Percentiles rank a stretch among this genome's conserved stretches.
Conservation (phyloP, 2,113 vertebrate genomes). For the Brachyistius frenatus region DNA sequence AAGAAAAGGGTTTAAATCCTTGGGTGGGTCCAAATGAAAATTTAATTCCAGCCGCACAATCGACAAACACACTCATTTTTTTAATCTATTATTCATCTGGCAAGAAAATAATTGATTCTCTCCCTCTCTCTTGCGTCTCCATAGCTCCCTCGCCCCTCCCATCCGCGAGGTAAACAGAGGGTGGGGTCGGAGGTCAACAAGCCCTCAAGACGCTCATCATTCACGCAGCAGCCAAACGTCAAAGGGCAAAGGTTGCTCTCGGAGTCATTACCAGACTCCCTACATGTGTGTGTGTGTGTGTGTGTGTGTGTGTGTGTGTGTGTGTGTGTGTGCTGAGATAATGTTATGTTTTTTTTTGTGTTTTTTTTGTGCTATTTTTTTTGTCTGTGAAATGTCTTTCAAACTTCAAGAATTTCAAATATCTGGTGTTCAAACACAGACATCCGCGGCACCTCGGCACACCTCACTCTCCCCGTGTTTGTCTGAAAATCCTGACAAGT, state of each 20-base stretch:
- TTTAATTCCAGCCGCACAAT: constrained; percentile 16
- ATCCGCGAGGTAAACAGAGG: constrained; percentile 65
- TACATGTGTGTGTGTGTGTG: constrained; percentile 13
- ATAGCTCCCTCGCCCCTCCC: constrained; percentile 23
- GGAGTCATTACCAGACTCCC: constrained; percentile 62
- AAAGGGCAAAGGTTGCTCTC: constrained; percentile 63
- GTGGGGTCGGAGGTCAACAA: constrained; percentile 66
- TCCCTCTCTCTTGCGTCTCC: background rate
- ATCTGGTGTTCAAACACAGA: constrained; percentile 16
- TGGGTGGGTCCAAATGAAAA: constrained; percentile 34
- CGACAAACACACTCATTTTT: constrained; percentile 35
- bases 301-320: background rate
- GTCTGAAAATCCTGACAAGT: constrained; percentile 57
- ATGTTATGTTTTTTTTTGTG: too few relatives aligned
- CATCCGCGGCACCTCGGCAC: background rate
- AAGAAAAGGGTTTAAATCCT: background rate
- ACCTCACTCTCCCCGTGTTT: constrained; percentile 29
- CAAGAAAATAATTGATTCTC: constrained; percentile 49
- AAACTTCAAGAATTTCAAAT: constrained; percentile 35
- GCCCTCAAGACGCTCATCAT: constrained; percentile 74
- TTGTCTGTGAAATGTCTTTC: constrained; percentile 18
- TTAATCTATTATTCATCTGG: constrained; percentile 48
- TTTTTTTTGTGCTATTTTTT: background rate
- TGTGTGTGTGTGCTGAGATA: background rate
- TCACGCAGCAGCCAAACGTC: constrained; percentile 68